Evolutionary conservation across 2,888 invertebrate genomes (phyloP).

Genomic region (Chironomus riparius): DNA sequence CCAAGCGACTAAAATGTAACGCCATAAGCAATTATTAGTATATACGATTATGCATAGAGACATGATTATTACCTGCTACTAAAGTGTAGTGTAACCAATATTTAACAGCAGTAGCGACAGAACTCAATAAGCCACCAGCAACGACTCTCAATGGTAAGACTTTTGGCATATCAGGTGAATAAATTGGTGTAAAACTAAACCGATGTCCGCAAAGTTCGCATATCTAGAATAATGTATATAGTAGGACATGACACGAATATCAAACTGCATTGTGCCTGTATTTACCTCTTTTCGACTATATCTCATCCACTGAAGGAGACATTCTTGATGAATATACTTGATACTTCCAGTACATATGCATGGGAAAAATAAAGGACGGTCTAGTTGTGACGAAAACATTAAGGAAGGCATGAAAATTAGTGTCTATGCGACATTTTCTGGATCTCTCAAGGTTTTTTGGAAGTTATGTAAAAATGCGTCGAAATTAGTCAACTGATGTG

Average conservation of each 20-base stretch:
- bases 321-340: conserved; percentile 98
- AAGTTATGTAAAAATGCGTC: neutral
- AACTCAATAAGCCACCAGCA: conserved; percentile 78
- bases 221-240: conserved; percentile 36
- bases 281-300: conserved; percentile 89
- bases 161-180: conserved; percentile 99
- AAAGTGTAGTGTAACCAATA: conserved; percentile 97
- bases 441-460: neutral
- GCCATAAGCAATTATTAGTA: neutral
- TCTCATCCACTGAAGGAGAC: conserved; percentile 97
- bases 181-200: conserved; percentile 97
- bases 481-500: neutral
- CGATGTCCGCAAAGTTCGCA: conserved; percentile 97
- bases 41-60: neutral
- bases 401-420: no score
- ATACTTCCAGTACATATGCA: conserved; percentile 99
- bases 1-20: conserved; percentile 64
- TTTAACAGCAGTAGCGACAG: conserved; percentile 83
- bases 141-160: conserved; percentile 89
- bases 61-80: conserved; percentile 55
- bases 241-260: neutral
- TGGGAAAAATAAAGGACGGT: conserved; percentile 92
- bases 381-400: conserved; percentile 37
- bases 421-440: neutral
- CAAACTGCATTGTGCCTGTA: neutral